Conservation (phyloP, 2,797 vertebrate species). For the Neoniphon sammara region DNA sequence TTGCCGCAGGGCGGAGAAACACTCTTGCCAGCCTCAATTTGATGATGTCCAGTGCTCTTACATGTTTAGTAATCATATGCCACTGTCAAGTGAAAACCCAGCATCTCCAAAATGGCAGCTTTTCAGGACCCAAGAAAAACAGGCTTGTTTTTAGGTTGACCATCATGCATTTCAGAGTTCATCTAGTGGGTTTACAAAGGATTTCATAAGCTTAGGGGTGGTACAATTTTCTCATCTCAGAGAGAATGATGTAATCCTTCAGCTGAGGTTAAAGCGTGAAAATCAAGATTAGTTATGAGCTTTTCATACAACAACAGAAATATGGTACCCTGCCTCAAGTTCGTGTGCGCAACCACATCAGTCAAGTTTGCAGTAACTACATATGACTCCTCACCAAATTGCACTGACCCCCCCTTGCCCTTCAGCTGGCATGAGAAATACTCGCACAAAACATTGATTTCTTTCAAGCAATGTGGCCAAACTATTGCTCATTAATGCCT, state of each 20-base stretch:
- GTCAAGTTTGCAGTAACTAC: not conserved
- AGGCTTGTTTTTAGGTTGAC: no score
- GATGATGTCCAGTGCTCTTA: constrained; percentile 20
- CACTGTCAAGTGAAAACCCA: no score
- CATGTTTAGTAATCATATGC: not conserved
- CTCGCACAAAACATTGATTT: not conserved
- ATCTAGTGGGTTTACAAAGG: no score
- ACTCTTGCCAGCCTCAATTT: constrained; percentile 3
- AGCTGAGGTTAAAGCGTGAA: no score
- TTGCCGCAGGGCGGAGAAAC: not conserved
- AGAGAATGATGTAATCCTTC: no score
- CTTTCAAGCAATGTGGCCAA: constrained; percentile 5
- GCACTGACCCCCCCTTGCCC: not conserved
- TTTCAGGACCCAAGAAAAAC: no score
- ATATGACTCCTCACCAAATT: not conserved
- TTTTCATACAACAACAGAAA: no score
- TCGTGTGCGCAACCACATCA: not conserved
- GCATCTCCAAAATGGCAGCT: no score
- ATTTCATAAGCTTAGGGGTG: no score
- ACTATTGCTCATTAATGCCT: not conserved
- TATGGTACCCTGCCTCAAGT: not conserved
- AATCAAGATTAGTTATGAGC: no score
- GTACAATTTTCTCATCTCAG: no score
- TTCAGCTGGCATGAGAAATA: constrained; percentile 2
- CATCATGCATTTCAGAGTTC: not conserved